Conservation (phyloP, 1,140 invertebrate species). For the Phymorhynchus buccinoides region DNA sequence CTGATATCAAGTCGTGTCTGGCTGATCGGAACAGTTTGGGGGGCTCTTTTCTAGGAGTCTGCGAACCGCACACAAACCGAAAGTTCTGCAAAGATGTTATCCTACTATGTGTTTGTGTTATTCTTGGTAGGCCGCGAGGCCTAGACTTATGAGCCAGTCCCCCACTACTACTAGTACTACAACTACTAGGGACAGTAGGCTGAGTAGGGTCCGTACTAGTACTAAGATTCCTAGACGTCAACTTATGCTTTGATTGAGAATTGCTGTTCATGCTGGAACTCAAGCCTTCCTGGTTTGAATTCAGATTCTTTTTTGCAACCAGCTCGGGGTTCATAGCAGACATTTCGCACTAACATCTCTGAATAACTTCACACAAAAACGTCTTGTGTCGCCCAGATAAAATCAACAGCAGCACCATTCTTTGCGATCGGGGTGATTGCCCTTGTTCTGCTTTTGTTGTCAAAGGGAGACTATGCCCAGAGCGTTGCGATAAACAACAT, state of each 20-base stretch:
- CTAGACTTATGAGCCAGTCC: too few species aligned
- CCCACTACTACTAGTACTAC: too few species aligned
- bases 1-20: conserved; percentile 57
- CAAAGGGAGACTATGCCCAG: conserved; percentile 15
- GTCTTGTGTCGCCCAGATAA: not conserved
- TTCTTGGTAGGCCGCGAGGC: too few species aligned
- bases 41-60: not conserved
- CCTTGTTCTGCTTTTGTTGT: not conserved
- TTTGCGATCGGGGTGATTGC: too few species aligned
- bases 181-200: too few species aligned
- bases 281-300: not conserved
- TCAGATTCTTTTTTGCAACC: not conserved
- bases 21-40: conserved; percentile 59
- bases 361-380: too few species aligned
- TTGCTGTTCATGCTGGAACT: not conserved
- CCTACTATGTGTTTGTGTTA: too few species aligned
- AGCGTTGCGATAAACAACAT: conserved; percentile 32
- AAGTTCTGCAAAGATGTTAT: conserved; percentile 42
- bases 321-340: not conserved
- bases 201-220: too few species aligned
- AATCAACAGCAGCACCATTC: not conserved
- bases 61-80: conserved; percentile 41
- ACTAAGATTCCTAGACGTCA: too few species aligned
- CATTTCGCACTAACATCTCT: not conserved
- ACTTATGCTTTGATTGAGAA: too few species aligned